Evolutionary conservation across 2,888 invertebrate genomes (phyloP).

Genomic region (Elgonia sp.): DNA sequence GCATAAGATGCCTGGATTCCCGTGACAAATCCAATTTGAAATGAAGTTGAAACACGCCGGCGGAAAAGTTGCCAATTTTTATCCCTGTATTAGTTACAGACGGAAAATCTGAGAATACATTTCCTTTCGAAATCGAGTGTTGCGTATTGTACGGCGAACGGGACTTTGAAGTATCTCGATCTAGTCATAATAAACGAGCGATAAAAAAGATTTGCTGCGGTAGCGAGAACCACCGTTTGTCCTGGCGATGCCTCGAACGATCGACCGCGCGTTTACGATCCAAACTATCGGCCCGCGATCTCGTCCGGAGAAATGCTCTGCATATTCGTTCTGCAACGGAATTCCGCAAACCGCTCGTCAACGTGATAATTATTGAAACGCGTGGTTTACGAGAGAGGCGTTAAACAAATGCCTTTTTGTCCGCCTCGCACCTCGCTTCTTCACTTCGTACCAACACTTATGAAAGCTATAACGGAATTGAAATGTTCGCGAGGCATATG

Average conservation of each 20-base stretch:
- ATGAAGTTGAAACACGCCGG: too few relatives aligned
- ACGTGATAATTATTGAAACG: conserved; percentile 70
- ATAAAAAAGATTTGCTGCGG: conserved; percentile 74
- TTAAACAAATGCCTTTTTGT: conserved; percentile 52
- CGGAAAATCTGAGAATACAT: too few relatives aligned
- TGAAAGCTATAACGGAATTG: conserved; percentile 47
- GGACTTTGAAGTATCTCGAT: conserved; percentile 76
- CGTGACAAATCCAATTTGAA: too few relatives aligned
- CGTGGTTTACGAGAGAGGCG: conserved; percentile 59
- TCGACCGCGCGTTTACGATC: conserved; percentile 64
- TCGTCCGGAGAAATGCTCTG: conserved; percentile 55
- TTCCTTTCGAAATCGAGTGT: too few relatives aligned
- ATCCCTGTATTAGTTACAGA: too few relatives aligned
- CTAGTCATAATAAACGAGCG: conserved; percentile 74
- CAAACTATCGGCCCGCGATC: conserved; percentile 50
- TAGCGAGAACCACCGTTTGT: conserved; percentile 71
- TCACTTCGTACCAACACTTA: conserved; percentile 28
- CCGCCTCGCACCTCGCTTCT: too few relatives aligned
- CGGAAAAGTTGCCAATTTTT: too few relatives aligned
- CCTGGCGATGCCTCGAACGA: conserved; percentile 57
- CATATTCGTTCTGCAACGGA: conserved; percentile 60
- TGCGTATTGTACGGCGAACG: conserved; percentile 67
- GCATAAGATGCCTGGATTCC: too few relatives aligned
- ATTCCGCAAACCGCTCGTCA: conserved; percentile 68
- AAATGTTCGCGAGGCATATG: conserved; percentile 36